phyloP scores from a whole-genome alignment of 1,140 invertebrate genomes.

The Ips typographus region DNA sequence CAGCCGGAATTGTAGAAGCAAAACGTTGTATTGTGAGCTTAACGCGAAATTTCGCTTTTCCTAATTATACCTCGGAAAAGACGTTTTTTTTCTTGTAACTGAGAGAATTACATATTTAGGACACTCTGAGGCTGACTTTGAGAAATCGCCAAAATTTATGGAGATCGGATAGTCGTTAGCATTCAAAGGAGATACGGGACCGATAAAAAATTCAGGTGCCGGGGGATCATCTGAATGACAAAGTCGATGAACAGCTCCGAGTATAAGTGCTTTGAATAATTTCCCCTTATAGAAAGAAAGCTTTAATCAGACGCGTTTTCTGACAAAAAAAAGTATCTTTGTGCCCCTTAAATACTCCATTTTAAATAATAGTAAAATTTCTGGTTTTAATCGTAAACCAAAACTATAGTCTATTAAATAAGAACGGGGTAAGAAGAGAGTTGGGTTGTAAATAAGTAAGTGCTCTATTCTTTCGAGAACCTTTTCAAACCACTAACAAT shows the following conservation, averaged over 20 bases:
- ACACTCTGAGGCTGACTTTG: background rate
- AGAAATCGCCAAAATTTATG: constrained; percentile 22
- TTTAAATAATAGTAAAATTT: too few species aligned
- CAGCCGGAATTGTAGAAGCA: background rate
- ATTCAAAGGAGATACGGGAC: constrained; percentile 22
- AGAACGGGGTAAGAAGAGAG: too few species aligned
- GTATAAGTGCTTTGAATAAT: constrained; percentile 33
- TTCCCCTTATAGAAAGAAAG: constrained; percentile 23
- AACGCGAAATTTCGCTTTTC: too few species aligned
- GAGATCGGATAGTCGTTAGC: constrained; percentile 28
- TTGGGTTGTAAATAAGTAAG: too few species aligned
- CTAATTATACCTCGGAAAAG: too few species aligned
- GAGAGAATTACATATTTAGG: too few species aligned
- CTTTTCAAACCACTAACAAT: too few species aligned
- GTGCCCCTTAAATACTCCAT: too few species aligned
- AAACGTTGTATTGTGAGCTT: background rate
- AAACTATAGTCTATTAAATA: too few species aligned
- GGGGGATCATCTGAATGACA: constrained; percentile 32
- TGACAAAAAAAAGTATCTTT: background rate
- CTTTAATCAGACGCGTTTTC: constrained; percentile 26
- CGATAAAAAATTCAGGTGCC: constrained; percentile 33
- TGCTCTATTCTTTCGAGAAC: too few species aligned
- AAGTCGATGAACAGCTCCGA: constrained; percentile 29
- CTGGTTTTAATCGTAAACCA: too few species aligned
- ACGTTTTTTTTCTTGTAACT: too few species aligned